phyloP scores from a whole-genome alignment of 2,797 vertebrate genomes.

The Argentina silus region DNA sequence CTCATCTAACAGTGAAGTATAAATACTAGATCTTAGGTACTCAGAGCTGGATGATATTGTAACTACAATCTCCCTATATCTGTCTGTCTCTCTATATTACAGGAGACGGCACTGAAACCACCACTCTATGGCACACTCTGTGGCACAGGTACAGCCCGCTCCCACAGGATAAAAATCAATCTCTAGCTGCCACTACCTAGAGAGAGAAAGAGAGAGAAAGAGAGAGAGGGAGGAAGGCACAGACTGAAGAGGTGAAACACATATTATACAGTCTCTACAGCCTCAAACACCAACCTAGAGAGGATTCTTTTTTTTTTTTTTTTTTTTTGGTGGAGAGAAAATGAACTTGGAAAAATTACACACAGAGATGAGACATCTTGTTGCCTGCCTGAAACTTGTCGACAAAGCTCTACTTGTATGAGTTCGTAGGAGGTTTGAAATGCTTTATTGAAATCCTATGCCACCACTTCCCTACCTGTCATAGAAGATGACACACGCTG shows the following conservation, averaged over 20 bases:
- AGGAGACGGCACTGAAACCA: slow-evolving; percentile 90
- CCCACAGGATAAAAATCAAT: slow-evolving; percentile 92
- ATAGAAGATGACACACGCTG: slow-evolving; percentile 60
- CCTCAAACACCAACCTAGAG: slow-evolving; percentile 76
- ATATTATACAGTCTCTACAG: slow-evolving; percentile 81
- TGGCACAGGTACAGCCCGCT: slow-evolving; percentile 87
- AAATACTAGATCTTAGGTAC: slow-evolving; percentile 79
- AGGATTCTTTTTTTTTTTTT: slow-evolving; percentile 30
- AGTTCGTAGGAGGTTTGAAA: slow-evolving; percentile 72
- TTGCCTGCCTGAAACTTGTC: slow-evolving; percentile 73
- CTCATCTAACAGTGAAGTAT: slow-evolving; percentile 65
- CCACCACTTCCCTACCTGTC: slow-evolving; percentile 67
- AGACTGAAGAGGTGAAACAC: slow-evolving; percentile 82
- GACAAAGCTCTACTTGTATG: slow-evolving; percentile 74
- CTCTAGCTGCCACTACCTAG: slow-evolving; percentile 84
- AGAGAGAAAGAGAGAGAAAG: slow-evolving; percentile 64
- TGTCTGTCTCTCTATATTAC: slow-evolving; percentile 91
- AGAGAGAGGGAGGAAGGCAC: slow-evolving; percentile 72
- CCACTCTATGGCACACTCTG: slow-evolving; percentile 90
- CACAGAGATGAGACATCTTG: slow-evolving; percentile 65
- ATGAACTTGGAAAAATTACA: slow-evolving; percentile 47
- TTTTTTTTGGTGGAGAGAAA: slow-evolving; percentile 55
- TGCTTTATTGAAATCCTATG: slow-evolving; percentile 73
- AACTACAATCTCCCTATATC: slow-evolving; percentile 88
- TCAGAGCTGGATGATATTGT: slow-evolving; percentile 83